Percentiles rank a stretch among this genome's conserved stretches.
Conservation (phyloP, 2,113 vertebrate species). For the Limnothrissa miodon region DNA sequence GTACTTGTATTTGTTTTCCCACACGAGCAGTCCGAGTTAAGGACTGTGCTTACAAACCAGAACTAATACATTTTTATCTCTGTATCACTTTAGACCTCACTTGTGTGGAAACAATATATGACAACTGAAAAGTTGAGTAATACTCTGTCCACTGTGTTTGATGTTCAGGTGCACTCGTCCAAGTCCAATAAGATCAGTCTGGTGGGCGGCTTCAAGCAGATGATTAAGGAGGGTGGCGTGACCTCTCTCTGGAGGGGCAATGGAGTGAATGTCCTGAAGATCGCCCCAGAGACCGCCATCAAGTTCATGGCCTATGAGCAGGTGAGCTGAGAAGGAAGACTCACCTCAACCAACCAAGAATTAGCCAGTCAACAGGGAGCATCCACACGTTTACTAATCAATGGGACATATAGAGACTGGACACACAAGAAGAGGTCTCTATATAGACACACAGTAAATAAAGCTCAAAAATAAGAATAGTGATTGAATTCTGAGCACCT, state of each 20-base stretch:
- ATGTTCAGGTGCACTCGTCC: slow-evolving; percentile 84
- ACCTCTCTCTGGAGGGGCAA: slow-evolving; percentile 93
- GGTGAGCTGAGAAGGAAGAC: slow-evolving; percentile 63
- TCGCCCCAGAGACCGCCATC: slow-evolving; percentile 94
- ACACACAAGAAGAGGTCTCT: background rate
- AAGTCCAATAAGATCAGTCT: slow-evolving; percentile 88
- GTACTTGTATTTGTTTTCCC: no score
- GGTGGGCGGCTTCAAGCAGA: slow-evolving; percentile 84
- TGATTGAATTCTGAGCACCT: background rate
- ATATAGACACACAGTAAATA: background rate
- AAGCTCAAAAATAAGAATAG: no score
- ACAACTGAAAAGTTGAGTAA: no score
- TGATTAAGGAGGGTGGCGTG: slow-evolving; percentile 92
- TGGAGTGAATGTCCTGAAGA: slow-evolving; percentile 95
- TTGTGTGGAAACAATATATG: no score
- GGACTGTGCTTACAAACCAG: no score
- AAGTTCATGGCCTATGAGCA: slow-evolving; percentile 98
- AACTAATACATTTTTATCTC: no score
- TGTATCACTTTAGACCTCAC: no score
- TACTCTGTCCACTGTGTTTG: background rate
- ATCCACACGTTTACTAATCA: background rate
- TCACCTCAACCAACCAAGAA: background rate
- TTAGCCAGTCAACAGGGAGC: background rate
- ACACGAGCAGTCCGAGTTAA: no score
- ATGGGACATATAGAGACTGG: background rate